A percentile compares a stretch with the other conserved stretches of the same genome.
phyloP scores from a whole-genome alignment of 2,888 invertebrate genomes.

The Dasypolia templi region DNA sequence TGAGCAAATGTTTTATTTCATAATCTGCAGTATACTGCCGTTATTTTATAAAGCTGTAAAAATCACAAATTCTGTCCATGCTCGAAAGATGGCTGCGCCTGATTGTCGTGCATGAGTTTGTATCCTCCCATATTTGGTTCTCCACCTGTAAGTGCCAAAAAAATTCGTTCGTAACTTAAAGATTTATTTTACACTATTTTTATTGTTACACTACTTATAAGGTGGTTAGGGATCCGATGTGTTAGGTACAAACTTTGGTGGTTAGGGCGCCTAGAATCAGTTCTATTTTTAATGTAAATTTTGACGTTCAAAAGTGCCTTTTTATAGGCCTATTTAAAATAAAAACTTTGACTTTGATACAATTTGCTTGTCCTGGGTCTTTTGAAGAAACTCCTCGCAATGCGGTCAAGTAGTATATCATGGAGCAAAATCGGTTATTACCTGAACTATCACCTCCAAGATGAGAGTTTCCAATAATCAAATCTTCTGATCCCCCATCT shows the following conservation, averaged over 20 bases:
- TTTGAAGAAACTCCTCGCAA: background rate
- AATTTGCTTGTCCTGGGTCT: background rate
- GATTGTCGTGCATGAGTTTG: constrained; percentile 81
- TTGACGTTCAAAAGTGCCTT: too few relatives aligned
- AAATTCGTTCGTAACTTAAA: background rate
- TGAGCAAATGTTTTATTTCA: constrained; percentile 27
- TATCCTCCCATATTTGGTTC: constrained; percentile 72
- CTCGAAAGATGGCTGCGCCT: constrained; percentile 79
- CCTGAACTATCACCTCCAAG: constrained; percentile 74
- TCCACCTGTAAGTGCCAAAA: constrained; percentile 69
- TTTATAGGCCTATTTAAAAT: too few relatives aligned
- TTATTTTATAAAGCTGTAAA: background rate
- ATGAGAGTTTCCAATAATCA: constrained; percentile 78
- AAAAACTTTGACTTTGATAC: too few relatives aligned
- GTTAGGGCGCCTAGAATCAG: too few relatives aligned
- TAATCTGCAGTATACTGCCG: background rate
- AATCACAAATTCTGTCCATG: constrained; percentile 78
- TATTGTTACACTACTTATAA: background rate
- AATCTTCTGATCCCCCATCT: constrained; percentile 77
- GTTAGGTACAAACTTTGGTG: too few relatives aligned
- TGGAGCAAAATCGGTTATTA: constrained; percentile 40
- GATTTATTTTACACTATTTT: background rate
- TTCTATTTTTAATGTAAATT: too few relatives aligned
- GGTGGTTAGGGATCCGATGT: background rate
- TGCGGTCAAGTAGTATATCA: background rate